Evolutionary conservation across 2,113 vertebrate genomes (phyloP), one percentile per base, ranked within the genome.

Genomic region (Platichthys flesus): DNA sequence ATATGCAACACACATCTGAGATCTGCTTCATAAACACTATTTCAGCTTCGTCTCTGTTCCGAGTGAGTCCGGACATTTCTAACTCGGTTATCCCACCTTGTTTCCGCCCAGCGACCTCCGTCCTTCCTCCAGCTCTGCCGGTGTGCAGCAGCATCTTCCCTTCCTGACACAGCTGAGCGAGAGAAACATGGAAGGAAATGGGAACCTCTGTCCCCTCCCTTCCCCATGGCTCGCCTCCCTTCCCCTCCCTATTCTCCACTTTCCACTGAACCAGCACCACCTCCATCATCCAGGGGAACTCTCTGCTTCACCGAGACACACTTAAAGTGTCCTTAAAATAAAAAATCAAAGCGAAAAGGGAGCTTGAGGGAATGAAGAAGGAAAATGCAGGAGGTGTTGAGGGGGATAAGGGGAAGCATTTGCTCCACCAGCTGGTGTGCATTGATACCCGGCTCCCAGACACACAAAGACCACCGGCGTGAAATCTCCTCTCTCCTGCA

Each of bases 171-270:
- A 81, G 75, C 77, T 81, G 77, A 86, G 74, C 31, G 31, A 82
- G 77, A 69, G 75, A 74, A 76, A 76, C 83, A 85, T 89, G 86
- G 86, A 59, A 89, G 89, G 91, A 91, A 92, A 90, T 69, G 81
- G 78, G 68, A 90, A 64, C 73, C 81, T 66, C 79, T 79, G 82
- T 77, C 85, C 76, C 88, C 79, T 81, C 87, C 88, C 84, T 85
- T 79, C 72, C 76, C 59, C 42, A 20, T 35, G 62, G 54, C 77
- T 79, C 84, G 69, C 81, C 84, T 81, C 79, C 83, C 82, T 77
- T 80, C 78, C 77, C 85, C 84, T 86, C 86, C 88, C 83, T 76
- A 52, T 76, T 82, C 86, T 75, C 79, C 71, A 84, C 78, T 88
- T 77, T 81, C 75, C 86, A 88, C 82, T 88, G 40, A 85, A 61